Conservation (phyloP, 2,888 invertebrate genomes). For the Pollenia angustigena region DNA sequence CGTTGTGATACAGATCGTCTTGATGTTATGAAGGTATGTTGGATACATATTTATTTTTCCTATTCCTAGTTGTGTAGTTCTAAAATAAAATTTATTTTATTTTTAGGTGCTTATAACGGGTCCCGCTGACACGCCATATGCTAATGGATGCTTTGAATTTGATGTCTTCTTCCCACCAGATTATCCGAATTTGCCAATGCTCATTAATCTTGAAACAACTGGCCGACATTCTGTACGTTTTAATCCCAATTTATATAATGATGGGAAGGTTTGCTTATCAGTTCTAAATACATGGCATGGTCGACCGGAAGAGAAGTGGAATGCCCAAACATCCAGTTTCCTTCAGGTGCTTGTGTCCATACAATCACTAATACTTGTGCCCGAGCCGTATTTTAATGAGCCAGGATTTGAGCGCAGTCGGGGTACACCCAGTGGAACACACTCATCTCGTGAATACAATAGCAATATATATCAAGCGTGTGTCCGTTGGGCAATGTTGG, state of each 20-base stretch:
- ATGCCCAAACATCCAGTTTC: slow-evolving; percentile 97
- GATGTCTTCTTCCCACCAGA: slow-evolving; percentile 95
- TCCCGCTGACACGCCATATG: slow-evolving; percentile 95
- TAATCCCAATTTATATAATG: slow-evolving; percentile 97
- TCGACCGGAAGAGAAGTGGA: slow-evolving; percentile 98
- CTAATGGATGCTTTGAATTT: slow-evolving; percentile 95
- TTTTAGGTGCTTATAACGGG: slow-evolving; percentile 94
- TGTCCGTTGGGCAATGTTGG: slow-evolving; percentile 98
- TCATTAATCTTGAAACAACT: slow-evolving; percentile 95
- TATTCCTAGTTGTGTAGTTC: background rate
- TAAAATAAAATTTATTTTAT: background rate
- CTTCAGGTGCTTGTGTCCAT: slow-evolving; percentile 96
- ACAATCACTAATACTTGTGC: slow-evolving; percentile 95
- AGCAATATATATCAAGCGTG: slow-evolving; percentile 97
- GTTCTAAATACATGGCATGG: slow-evolving; percentile 99
- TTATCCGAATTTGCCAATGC: slow-evolving; percentile 93
- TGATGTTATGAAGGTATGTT: slow-evolving; percentile 95
- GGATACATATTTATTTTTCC: background rate
- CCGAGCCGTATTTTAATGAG: slow-evolving; percentile 97
- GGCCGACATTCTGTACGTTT: slow-evolving; percentile 95
- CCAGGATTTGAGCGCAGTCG: slow-evolving; percentile 96
- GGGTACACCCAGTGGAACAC: slow-evolving; percentile 94
- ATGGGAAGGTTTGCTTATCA: slow-evolving; percentile 97
- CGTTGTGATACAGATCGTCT: slow-evolving; percentile 96
- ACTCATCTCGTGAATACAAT: slow-evolving; percentile 96